Percentiles rank a stretch among this genome's conserved stretches.
Evolutionary conservation across 2,888 invertebrate species (phyloP).

Genomic region (Octonoba sinensis): DNA sequence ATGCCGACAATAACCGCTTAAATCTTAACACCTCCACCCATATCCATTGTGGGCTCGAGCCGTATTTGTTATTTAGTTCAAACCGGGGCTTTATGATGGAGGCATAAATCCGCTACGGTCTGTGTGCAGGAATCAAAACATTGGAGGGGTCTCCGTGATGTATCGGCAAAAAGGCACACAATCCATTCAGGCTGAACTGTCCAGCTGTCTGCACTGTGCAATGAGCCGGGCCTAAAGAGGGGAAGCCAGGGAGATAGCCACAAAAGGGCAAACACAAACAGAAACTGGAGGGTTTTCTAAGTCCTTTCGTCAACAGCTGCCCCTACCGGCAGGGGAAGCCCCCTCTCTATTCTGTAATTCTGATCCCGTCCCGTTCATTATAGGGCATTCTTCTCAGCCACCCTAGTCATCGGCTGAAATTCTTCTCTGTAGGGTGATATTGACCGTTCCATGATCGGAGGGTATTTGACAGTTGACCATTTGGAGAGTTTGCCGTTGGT

Average conservation of each 20-base stretch:
- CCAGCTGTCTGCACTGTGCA: conserved; percentile 46
- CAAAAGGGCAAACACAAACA: conserved; percentile 56
- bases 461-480: neutral
- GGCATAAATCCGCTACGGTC: neutral
- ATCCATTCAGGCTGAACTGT: neutral
- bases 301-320: conserved; percentile 58
- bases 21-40: conserved; percentile 26
- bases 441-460: conserved; percentile 6
- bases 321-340: conserved; percentile 12
- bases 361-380: conserved; percentile 24
- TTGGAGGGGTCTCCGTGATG: neutral
- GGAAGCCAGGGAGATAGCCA: conserved; percentile 15
- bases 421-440: conserved; percentile 15
- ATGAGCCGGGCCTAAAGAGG: conserved; percentile 40
- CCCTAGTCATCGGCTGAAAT: conserved; percentile 17
- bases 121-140: conserved; percentile 19
- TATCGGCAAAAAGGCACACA: no score
- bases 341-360: conserved; percentile 17
- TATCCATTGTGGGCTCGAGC: conserved; percentile 10
- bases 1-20: neutral
- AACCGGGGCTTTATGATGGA: conserved; percentile 3
- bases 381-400: conserved; percentile 2
- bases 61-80: conserved; percentile 35
- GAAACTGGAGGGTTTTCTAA: conserved; percentile 19
- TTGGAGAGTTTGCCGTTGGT: neutral